Evolutionary conservation across 2,888 invertebrate species (phyloP), one percentile per base, ranked within the genome.

Genomic region (Idaea straminata): DNA sequence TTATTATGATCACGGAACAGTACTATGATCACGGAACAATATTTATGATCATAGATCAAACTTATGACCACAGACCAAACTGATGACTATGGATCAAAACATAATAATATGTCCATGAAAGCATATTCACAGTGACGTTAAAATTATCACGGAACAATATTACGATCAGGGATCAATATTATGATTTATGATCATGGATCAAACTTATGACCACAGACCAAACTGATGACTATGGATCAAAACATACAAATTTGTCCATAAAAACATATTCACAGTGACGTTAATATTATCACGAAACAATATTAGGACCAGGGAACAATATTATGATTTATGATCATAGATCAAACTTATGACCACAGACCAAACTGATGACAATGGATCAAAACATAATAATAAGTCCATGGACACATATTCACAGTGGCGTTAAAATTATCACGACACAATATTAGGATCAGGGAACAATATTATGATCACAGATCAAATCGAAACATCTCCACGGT

Each of bases 401-500:
- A 25, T 25, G 25, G 25, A 25, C 1, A 25, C 25, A 25, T n/a
- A n/a, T 25, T 25, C 25, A 25, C 25, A 25, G 25, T 25, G 25
- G 3, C 25, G 25, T 25, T 25, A 25, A 25, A 25, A 25, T 25
- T 25, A 25, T 47, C 10, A 47, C 10, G 0, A 36, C 47, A 0
- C 47, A 47, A 47, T 13, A 6, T 47, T 47, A 47, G 3, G 47
- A 47, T 47, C 47, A 36, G 10, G 6, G 10, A 10, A 36, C 36
- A 36, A 36, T 7, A 10, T 36, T 36, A 36, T 36, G 36, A 36
- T 7, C 36, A 36, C 5, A 36, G 10, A 36, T 36, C 36, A 36
- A 36, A 36, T 36, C 6, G 36, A 36, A 25, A n/a, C 62, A 38
- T 15, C 47, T 60, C 38, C 61, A 61, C 61, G 61, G 64, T 65